These are phyloP conservation scores for Monodelphis domestica DNA, from an alignment of 2,797 vertebrate genomes.

Conservation along the genomic window DNA sequence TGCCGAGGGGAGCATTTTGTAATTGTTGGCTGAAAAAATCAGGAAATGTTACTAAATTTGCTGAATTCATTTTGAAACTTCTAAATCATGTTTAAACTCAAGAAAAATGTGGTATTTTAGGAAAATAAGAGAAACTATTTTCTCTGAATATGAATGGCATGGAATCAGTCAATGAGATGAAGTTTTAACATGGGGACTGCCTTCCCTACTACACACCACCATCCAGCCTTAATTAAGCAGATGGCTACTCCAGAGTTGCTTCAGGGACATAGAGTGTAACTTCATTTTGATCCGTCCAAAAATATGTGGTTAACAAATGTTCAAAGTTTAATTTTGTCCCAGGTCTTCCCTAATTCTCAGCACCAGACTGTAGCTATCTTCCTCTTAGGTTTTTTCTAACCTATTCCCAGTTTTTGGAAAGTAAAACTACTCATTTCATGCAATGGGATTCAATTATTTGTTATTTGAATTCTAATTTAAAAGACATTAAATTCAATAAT, in stretches of 20 bases:
- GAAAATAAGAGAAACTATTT: background rate
- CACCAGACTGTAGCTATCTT: background rate
- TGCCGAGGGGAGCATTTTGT: conserved; percentile 26
- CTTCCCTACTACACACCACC: background rate
- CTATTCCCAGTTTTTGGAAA: background rate
- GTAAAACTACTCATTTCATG: background rate
- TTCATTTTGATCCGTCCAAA: background rate
- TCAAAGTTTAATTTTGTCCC: background rate
- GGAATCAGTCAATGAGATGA: background rate
- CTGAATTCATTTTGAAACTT: conserved; percentile 44
- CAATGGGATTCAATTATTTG: background rate
- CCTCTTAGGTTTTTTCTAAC: background rate
- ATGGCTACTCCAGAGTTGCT: background rate
- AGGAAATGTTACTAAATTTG: background rate
- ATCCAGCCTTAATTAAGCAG: background rate
- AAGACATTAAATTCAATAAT: background rate
- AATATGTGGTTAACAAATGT: background rate
- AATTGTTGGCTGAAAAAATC: conserved; percentile 20
- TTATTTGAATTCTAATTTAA: background rate
- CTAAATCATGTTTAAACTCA: conserved; percentile 38
- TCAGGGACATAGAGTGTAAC: background rate
- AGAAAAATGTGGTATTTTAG: background rate
- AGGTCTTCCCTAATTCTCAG: background rate
- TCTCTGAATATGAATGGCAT: background rate
- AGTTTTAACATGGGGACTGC: background rate